These are phyloP conservation scores for Phoxinus phoxinus DNA, from an alignment of 2,113 vertebrate species.

Conservation along the genomic window DNA sequence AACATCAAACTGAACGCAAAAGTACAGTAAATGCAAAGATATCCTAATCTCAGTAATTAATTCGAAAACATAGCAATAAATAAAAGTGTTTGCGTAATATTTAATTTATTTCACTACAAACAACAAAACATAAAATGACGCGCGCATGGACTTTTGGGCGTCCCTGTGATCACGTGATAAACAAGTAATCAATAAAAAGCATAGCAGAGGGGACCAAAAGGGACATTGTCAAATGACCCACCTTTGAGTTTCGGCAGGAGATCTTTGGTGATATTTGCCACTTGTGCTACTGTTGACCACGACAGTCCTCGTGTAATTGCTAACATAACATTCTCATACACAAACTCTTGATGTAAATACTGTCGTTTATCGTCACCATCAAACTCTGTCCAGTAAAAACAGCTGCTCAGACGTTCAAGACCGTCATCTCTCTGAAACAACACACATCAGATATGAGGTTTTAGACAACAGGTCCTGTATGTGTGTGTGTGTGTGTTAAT, in stretches of 20 bases:
- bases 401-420: constrained; percentile 61
- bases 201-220: not conserved
- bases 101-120: not conserved
- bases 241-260: constrained; percentile 67
- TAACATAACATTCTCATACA: constrained; percentile 63
- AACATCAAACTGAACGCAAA: not conserved
- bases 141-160: not conserved
- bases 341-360: constrained; percentile 69
- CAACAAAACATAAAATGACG: not conserved
- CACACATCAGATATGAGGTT: not conserved
- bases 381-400: constrained; percentile 68
- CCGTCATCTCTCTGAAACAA: constrained; percentile 64
- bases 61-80: not conserved
- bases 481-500: not conserved
- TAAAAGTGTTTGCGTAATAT: not conserved
- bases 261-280: constrained; percentile 60
- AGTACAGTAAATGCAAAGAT: not conserved
- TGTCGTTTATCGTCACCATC: constrained; percentile 49
- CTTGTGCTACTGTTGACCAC: constrained; percentile 60
- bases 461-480: not conserved
- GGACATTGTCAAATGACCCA: constrained; percentile 25
- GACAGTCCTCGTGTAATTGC: constrained; percentile 58
- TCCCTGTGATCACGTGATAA: constrained; percentile 11
- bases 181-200: not conserved
- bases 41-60: not conserved